Conservation (phyloP, 2,113 vertebrate species). For the Cynocephalus volans region DNA sequence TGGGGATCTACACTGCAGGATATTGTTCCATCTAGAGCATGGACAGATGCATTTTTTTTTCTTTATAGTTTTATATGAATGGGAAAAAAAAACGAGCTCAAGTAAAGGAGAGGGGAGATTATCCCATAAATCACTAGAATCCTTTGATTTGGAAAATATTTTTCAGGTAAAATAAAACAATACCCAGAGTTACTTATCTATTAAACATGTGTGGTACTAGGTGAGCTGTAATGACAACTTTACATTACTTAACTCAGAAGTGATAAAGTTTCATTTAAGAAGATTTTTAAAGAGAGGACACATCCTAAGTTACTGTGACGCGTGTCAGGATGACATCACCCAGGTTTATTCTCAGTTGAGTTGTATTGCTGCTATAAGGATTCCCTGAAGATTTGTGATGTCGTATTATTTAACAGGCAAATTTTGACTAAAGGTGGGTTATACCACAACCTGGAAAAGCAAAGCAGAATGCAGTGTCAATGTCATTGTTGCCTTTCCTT, state of each 20-base stretch:
- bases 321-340: not conserved
- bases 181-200: not conserved
- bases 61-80: not conserved
- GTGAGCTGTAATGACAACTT: not conserved
- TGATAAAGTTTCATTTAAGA: conserved; percentile 10
- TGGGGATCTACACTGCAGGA: not conserved
- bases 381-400: not conserved
- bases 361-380: not conserved
- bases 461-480: not conserved
- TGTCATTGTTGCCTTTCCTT: not conserved
- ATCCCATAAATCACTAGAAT: not conserved
- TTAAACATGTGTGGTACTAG: not conserved
- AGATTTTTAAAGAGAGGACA: not conserved
- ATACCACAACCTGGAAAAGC: not conserved
- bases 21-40: not conserved
- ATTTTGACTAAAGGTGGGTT: not conserved
- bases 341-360: not conserved
- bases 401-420: not conserved
- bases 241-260: not conserved
- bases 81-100: not conserved
- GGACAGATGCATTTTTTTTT: not conserved
- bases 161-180: conserved; percentile 12
- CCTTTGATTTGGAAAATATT: not conserved
- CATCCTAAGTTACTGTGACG: not conserved
- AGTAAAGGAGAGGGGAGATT: not conserved